Percentiles rank a stretch among this genome's conserved stretches.
These are phyloP conservation scores for Nomada lathburiana DNA, from an alignment of 2,888 invertebrate species.

Conservation along the genomic window DNA sequence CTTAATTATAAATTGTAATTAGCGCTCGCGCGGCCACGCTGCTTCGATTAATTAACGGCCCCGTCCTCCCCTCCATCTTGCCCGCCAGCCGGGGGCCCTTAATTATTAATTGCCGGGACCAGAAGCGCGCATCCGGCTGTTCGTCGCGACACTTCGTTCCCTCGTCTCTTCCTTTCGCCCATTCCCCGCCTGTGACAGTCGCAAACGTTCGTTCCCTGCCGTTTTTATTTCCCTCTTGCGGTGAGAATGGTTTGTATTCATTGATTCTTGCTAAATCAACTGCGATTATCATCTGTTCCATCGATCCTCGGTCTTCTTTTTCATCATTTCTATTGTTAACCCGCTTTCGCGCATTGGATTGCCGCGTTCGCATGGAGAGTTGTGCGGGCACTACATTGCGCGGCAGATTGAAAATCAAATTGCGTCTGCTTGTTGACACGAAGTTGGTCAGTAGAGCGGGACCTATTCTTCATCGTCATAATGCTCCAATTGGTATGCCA, in stretches of 20 bases:
- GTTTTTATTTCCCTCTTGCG: not conserved
- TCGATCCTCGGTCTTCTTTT: too few species aligned
- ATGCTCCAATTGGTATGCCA: not conserved
- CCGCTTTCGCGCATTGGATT: too few species aligned
- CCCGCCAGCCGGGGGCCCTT: constrained; percentile 75
- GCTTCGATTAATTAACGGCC: constrained; percentile 81
- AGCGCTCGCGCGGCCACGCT: constrained; percentile 77
- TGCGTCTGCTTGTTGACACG: not conserved
- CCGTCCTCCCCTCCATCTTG: constrained; percentile 55
- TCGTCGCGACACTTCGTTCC: constrained; percentile 72
- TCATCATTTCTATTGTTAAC: too few species aligned
- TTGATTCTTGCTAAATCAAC: not conserved
- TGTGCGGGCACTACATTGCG: not conserved
- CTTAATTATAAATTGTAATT: constrained; percentile 84
- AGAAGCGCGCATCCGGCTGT: constrained; percentile 77
- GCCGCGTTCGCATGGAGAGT: too few species aligned
- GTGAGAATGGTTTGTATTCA: not conserved
- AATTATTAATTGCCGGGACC: constrained; percentile 80
- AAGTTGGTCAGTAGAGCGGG: not conserved
- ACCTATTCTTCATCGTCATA: not conserved
- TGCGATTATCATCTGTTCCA: not conserved
- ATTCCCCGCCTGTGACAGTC: not conserved
- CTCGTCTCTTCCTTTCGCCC: constrained; percentile 37
- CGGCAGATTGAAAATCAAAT: constrained; percentile 2
- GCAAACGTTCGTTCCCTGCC: not conserved